These are phyloP conservation scores for Drosophila nebulosa DNA, from an alignment of 1,140 invertebrate species.

Conservation along the genomic window DNA sequence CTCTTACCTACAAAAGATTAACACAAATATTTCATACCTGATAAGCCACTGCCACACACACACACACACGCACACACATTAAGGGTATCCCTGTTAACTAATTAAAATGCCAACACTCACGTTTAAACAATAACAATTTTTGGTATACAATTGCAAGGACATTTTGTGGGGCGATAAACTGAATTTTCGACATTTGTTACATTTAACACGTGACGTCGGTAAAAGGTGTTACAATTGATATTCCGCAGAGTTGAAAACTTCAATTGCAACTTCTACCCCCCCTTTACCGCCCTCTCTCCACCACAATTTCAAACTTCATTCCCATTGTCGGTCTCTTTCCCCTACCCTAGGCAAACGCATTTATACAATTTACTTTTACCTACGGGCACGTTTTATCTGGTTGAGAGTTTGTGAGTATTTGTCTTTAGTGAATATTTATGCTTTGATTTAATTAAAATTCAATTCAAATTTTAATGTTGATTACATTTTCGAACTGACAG, in stretches of 20 bases:
- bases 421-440: slow-evolving; percentile 44
- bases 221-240: neutral
- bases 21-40: slow-evolving; percentile 2
- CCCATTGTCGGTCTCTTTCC: too few species aligned
- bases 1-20: neutral
- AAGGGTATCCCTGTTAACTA: neutral
- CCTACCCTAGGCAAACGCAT: neutral
- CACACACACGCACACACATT: neutral
- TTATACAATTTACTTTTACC: slow-evolving; percentile 1
- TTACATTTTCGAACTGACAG: slow-evolving; percentile 39
- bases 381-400: neutral
- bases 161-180: slow-evolving; percentile 11
- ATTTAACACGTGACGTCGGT: neutral
- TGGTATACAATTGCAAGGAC: slow-evolving; percentile 8
- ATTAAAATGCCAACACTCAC: slow-evolving; percentile 47
- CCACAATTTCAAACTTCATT: neutral
- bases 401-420: neutral
- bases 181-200: slow-evolving; percentile 8
- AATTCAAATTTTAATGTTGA: slow-evolving; percentile 47
- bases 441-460: slow-evolving; percentile 68
- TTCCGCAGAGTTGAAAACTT: neutral
- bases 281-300: neutral
- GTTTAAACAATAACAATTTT: slow-evolving; percentile 14
- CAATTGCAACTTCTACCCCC: neutral
- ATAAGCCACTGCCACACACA: neutral